A percentile compares a stretch with the other conserved stretches of the same genome.
Conservation (phyloP, 2,888 invertebrate species). For the Syritta pipiens region DNA sequence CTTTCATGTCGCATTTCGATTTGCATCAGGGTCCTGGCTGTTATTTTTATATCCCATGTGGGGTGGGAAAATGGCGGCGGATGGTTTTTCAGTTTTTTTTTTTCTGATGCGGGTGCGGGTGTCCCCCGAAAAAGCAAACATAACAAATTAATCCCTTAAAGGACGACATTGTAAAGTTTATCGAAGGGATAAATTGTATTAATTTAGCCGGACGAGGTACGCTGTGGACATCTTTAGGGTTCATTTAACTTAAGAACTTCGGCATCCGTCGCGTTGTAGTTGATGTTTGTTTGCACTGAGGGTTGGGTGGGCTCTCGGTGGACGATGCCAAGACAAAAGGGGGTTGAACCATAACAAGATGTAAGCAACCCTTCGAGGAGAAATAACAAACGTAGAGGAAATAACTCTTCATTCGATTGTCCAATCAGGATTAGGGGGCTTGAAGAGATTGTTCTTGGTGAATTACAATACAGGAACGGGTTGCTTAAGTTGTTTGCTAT, state of each 20-base stretch:
- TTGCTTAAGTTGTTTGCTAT: no score
- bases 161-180: constrained; percentile 62
- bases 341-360: constrained; percentile 37
- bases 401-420: constrained; percentile 47
- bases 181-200: constrained; percentile 59
- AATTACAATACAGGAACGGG: neutral
- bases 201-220: constrained; percentile 44
- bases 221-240: constrained; percentile 54
- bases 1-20: constrained; percentile 65
- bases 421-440: constrained; percentile 15
- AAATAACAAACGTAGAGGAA: constrained; percentile 48
- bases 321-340: constrained; percentile 9
- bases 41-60: constrained; percentile 31
- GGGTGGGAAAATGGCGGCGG: no score
- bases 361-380: constrained; percentile 50
- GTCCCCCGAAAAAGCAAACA: constrained; percentile 42
- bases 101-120: neutral
- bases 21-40: constrained; percentile 61
- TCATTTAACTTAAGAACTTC: constrained; percentile 56
- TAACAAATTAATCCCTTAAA: constrained; percentile 65
- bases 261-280: constrained; percentile 8
- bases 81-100: no score
- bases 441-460: neutral
- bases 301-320: constrained; percentile 19
- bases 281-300: constrained; percentile 61